phyloP scores from a whole-genome alignment of 1,140 invertebrate genomes.

The Gonatopus flavifemur region DNA sequence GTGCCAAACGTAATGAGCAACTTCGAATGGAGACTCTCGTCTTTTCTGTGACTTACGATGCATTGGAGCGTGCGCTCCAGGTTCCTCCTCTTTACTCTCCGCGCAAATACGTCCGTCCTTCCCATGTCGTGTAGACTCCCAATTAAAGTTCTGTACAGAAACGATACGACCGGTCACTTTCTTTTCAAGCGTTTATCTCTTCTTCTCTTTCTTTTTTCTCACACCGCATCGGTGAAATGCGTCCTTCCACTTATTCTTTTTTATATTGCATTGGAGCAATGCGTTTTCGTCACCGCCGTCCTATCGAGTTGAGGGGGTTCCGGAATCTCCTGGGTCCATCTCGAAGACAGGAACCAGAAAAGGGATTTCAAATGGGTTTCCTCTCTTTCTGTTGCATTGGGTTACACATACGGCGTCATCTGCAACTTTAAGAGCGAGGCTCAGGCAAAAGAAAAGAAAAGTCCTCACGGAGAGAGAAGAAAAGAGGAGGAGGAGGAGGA shows the following conservation, averaged over 20 bases:
- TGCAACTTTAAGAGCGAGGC: conserved; percentile 2
- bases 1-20: no score
- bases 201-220: conserved; percentile 21
- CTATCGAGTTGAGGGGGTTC: conserved; percentile 20
- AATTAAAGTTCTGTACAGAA: conserved; percentile 41
- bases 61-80: no score
- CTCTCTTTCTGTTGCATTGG: background rate
- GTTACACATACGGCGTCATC: no score
- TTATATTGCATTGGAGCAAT: background rate
- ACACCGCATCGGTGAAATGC: background rate
- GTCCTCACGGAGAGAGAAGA: background rate
- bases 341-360: conserved; percentile 8
- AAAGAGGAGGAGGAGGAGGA: conserved; percentile 19
- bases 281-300: conserved; percentile 30
- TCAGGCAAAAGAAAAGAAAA: no score
- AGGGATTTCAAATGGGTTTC: conserved; percentile 16
- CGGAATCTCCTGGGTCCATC: conserved; percentile 32
- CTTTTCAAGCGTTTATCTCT: conserved; percentile 4
- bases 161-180: conserved; percentile 16
- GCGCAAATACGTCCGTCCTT: conserved; percentile 28
- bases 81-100: no score
- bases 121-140: conserved; percentile 30
- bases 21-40: no score
- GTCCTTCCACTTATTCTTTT: background rate
- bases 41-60: no score